A percentile compares a stretch with the other conserved stretches of the same genome.
These are phyloP conservation scores for Gnathonemus echidnorhynchus DNA, from an alignment of 2,113 vertebrate species.

Conservation along the genomic window DNA sequence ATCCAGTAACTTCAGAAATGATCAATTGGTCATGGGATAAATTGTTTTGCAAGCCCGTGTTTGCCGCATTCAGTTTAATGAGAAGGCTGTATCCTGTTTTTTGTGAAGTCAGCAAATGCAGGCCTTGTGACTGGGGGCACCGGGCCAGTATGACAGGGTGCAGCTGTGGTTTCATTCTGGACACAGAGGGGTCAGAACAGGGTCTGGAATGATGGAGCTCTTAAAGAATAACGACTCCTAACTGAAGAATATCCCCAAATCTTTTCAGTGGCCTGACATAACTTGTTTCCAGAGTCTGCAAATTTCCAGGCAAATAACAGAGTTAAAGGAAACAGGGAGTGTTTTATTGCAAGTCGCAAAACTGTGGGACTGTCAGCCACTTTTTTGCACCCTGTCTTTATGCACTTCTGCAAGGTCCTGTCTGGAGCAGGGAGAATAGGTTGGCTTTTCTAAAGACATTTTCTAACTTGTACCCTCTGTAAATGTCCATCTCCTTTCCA, in stretches of 20 bases:
- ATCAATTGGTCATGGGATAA: background rate
- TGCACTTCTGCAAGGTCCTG: background rate
- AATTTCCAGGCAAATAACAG: background rate
- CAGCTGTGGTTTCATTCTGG: conserved; percentile 45
- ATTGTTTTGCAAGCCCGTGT: background rate
- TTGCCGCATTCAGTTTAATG: background rate
- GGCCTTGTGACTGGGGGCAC: conserved; percentile 20
- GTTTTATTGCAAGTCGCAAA: background rate
- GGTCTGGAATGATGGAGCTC: conserved; percentile 28
- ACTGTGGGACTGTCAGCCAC: background rate
- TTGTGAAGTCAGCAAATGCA: conserved; percentile 32
- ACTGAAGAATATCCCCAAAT: background rate
- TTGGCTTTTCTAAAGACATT: background rate
- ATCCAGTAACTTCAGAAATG: background rate
- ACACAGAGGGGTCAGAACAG: conserved; percentile 31
- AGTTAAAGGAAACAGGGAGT: background rate
- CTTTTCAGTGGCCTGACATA: background rate
- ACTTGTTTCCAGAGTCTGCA: background rate
- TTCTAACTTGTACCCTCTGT: background rate
- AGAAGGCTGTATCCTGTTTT: conserved; percentile 34
- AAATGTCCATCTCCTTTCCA: background rate
- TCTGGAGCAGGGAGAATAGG: background rate
- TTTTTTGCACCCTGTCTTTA: background rate
- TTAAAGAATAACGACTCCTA: conserved; percentile 20
- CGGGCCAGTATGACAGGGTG: conserved; percentile 38